Conservation (phyloP, 2,888 invertebrate genomes). For the Agrotis exclamationis region DNA sequence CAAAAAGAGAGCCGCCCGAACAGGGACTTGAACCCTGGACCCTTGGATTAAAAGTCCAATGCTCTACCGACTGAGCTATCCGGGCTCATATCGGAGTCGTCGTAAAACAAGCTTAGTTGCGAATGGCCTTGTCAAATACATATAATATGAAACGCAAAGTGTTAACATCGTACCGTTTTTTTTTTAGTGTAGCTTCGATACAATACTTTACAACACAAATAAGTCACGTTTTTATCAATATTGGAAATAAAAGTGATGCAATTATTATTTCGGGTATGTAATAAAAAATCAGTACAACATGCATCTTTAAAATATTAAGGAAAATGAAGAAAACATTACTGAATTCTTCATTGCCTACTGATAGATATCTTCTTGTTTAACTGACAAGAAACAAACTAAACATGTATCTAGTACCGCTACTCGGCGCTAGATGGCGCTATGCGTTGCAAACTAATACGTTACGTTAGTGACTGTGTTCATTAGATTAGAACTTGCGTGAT, state of each 20-base stretch:
- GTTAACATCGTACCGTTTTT: too few relatives aligned
- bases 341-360: neutral
- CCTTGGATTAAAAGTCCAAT: slow-evolving; percentile 92
- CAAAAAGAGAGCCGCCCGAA: slow-evolving; percentile 85
- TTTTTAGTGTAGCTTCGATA: too few relatives aligned
- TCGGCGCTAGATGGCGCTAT: slow-evolving; percentile 82
- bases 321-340: neutral
- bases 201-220: too few relatives aligned
- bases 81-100: slow-evolving; percentile 74
- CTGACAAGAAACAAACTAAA: neutral
- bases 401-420: slow-evolving; percentile 70
- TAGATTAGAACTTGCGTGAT: slow-evolving; percentile 41
- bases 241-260: neutral
- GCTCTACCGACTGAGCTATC: slow-evolving; percentile 92
- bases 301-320: neutral
- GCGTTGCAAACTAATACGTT: slow-evolving; percentile 16
- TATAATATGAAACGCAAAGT: neutral
- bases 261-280: neutral
- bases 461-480: slow-evolving; percentile 12
- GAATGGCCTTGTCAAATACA: neutral
- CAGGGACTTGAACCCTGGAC: slow-evolving; percentile 92
- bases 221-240: neutral
- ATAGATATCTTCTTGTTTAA: neutral
- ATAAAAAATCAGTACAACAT: neutral
- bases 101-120: slow-evolving; percentile 48